Evolutionary conservation across 2,888 invertebrate genomes (phyloP).

Genomic region (Sesamia inferens): DNA sequence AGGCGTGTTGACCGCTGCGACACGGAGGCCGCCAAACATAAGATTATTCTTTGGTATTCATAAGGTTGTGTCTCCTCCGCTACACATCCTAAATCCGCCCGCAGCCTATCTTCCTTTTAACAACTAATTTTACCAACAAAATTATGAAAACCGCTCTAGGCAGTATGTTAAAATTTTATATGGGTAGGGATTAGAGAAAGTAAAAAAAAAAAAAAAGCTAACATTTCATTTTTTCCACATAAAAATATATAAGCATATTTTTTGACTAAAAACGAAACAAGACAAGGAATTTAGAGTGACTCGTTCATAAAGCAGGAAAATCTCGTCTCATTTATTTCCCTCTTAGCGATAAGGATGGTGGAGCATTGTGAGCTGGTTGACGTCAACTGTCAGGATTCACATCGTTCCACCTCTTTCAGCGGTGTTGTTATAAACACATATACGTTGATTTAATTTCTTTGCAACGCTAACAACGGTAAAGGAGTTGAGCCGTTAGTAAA

Average conservation of each 20-base stretch:
- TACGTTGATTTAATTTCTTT: conserved; percentile 76
- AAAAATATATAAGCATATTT: conserved; percentile 64
- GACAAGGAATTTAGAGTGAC: conserved; percentile 75
- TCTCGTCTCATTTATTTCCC: conserved; percentile 84
- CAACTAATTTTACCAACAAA: conserved; percentile 51
- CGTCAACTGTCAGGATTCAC: conserved; percentile 85
- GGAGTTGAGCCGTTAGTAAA: conserved; percentile 42
- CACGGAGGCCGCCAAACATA: too few relatives aligned
- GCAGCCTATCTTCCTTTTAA: conserved; percentile 23
- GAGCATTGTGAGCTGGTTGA: conserved; percentile 77
- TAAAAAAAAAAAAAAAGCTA: conserved; percentile 56
- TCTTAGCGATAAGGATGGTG: conserved; percentile 81
- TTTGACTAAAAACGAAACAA: conserved; percentile 72
- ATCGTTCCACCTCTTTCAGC: conserved; percentile 67
- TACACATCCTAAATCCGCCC: conserved; percentile 4
- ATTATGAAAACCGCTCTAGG: conserved; percentile 55
- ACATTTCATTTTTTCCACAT: conserved; percentile 59
- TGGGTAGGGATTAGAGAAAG: conserved; percentile 55
- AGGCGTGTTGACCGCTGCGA: too few relatives aligned
- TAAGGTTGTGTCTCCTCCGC: conserved; percentile 26
- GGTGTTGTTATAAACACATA: conserved; percentile 57
- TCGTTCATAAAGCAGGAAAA: conserved; percentile 79
- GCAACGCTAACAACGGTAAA: conserved; percentile 54
- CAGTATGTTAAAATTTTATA: conserved; percentile 60
- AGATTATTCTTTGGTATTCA: conserved; percentile 23